Evolutionary conservation across 2,113 vertebrate genomes (phyloP).

Genomic region (Megaleporinus macrocephalus): DNA sequence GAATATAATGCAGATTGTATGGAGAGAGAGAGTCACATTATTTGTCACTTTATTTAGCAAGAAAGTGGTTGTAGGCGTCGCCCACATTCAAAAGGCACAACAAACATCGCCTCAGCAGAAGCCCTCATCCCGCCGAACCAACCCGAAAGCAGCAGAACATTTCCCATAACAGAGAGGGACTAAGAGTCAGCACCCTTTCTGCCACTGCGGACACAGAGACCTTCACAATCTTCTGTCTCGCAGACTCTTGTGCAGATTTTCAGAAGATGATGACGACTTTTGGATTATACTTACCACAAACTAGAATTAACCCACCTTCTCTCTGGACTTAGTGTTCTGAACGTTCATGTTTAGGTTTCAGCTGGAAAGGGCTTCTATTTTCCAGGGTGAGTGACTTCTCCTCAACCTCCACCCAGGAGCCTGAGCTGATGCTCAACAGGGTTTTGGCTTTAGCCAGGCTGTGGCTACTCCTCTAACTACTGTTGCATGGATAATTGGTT

Average conservation of each 20-base stretch:
- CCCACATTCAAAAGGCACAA: slow-evolving; percentile 44
- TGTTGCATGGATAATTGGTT: no score
- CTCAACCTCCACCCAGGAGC: not conserved
- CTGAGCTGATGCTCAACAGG: no score
- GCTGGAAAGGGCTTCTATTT: not conserved
- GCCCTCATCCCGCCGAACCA: slow-evolving; percentile 68
- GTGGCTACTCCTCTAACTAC: no score
- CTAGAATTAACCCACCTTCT: not conserved
- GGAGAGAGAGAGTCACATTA: not conserved
- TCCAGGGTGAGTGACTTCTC: not conserved
- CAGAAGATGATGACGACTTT: no score
- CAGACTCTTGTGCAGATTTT: not conserved
- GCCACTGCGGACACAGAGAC: not conserved
- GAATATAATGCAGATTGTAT: not conserved
- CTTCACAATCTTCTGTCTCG: not conserved
- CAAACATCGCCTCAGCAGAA: slow-evolving; percentile 73
- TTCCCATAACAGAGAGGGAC: slow-evolving; percentile 67
- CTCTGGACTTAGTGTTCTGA: not conserved
- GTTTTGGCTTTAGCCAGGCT: no score
- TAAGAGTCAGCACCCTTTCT: not conserved
- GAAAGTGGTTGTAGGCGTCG: not conserved
- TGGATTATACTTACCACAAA: not conserved
- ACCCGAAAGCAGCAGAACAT: slow-evolving; percentile 50
- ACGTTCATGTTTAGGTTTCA: not conserved
- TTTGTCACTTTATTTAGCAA: not conserved